phyloP scores from a whole-genome alignment of 92 coral and sea anemone species.

The Umimayanthus kanabou region DNA sequence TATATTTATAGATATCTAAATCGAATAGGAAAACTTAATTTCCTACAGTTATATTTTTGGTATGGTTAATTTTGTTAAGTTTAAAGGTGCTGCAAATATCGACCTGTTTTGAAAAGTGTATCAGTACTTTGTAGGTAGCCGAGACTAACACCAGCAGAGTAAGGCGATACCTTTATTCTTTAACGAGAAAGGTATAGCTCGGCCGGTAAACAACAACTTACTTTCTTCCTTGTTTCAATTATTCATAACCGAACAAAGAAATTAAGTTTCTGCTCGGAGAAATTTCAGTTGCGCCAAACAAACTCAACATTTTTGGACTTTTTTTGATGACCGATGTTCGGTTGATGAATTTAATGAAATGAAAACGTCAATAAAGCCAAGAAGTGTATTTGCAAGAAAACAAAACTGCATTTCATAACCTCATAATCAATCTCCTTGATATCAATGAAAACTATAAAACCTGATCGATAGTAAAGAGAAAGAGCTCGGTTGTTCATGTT shows the following conservation, averaged over 20 bases:
- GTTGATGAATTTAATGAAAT: no score
- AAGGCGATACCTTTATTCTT: background rate
- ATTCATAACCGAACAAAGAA: background rate
- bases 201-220: background rate
- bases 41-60: background rate
- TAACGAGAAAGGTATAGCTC: background rate
- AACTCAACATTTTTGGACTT: background rate
- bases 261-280: background rate
- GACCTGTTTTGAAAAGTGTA: background rate
- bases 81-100: background rate
- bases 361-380: background rate
- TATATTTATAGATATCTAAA: no score
- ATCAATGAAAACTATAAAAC: background rate
- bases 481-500: background rate
- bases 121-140: background rate
- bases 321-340: background rate
- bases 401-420: background rate
- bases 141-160: background rate
- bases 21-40: background rate
- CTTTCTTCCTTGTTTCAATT: constrained; percentile 7
- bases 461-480: background rate
- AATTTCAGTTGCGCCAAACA: background rate
- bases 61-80: background rate
- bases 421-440: background rate
- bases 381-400: background rate